Percentiles rank a stretch among this genome's conserved stretches.
Evolutionary conservation across 2,797 vertebrate genomes (phyloP).

Genomic region (Gallinago solitaria): DNA sequence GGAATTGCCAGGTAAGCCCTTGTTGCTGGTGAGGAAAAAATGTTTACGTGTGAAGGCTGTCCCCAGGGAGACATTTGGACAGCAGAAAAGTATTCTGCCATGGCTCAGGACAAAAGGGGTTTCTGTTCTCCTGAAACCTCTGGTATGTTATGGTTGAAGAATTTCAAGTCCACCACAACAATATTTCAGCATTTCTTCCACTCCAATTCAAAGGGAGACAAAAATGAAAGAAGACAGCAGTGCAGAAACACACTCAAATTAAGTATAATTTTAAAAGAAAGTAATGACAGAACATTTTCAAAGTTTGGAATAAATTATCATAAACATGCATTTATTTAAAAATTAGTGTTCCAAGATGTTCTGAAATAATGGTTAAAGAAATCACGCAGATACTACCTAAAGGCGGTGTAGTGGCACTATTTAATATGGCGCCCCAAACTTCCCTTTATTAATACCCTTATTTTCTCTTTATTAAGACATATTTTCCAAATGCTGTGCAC

Average conservation of each 20-base stretch:
- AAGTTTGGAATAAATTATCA: neutral
- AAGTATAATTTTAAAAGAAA: neutral
- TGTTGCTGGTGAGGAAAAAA: neutral
- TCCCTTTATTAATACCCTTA: neutral
- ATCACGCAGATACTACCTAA: neutral
- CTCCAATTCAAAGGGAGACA: neutral
- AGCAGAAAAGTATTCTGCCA: neutral
- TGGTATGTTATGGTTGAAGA: neutral
- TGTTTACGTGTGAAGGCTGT: neutral
- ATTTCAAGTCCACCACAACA: neutral
- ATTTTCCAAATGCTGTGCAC: neutral
- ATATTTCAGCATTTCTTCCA: constrained; percentile 5
- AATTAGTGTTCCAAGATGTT: neutral
- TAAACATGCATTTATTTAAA: neutral
- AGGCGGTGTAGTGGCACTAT: neutral
- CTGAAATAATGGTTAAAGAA: neutral
- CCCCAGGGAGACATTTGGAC: neutral
- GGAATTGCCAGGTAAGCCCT: neutral
- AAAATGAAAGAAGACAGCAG: neutral
- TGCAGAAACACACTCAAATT: neutral
- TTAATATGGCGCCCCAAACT: neutral
- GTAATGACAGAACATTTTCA: neutral
- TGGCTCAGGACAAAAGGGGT: neutral
- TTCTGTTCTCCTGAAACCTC: constrained; percentile 9
- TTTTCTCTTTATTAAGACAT: neutral